Evolutionary conservation across 2,888 invertebrate genomes (phyloP).

Genomic region (Polydrusus cervinus): DNA sequence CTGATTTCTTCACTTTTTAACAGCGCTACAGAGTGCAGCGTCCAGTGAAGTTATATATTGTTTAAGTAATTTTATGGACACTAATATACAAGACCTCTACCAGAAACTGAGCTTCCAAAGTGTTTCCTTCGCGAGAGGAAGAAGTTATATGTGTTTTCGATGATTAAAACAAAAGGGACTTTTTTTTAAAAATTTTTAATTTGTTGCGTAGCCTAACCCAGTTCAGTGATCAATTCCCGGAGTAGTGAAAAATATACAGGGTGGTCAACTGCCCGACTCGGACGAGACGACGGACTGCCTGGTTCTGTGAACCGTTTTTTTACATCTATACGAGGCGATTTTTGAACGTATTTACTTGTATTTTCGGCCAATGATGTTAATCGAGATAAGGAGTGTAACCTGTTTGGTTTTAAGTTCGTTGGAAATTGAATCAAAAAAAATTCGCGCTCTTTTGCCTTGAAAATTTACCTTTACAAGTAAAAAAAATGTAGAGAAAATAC

Average conservation of each 20-base stretch:
- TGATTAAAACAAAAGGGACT: conserved; percentile 50
- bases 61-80: not conserved
- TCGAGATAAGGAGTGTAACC: too few relatives aligned
- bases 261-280: conserved; percentile 68
- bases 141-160: conserved; percentile 5
- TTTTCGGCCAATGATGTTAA: not conserved
- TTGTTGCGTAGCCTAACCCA: conserved; percentile 65
- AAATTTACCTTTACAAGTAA: not conserved
- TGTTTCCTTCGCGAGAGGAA: conserved; percentile 55
- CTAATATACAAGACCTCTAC: not conserved
- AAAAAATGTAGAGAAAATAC: not conserved
- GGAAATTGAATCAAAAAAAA: too few relatives aligned
- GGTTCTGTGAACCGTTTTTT: conserved; percentile 69
- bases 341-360: conserved; percentile 20
- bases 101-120: conserved; percentile 23
- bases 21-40: not conserved
- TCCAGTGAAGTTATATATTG: not conserved
- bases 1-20: not conserved
- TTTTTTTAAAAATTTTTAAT: conserved; percentile 59
- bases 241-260: conserved; percentile 63
- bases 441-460: not conserved
- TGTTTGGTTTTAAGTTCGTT: not conserved
- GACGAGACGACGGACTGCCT: conserved; percentile 68
- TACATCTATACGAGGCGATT: conserved; percentile 57
- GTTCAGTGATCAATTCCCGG: conserved; percentile 47